Evolutionary conservation across 2,888 invertebrate species (phyloP), one percentile per base, ranked within the genome.

Genomic region (Gerris lacustris): DNA sequence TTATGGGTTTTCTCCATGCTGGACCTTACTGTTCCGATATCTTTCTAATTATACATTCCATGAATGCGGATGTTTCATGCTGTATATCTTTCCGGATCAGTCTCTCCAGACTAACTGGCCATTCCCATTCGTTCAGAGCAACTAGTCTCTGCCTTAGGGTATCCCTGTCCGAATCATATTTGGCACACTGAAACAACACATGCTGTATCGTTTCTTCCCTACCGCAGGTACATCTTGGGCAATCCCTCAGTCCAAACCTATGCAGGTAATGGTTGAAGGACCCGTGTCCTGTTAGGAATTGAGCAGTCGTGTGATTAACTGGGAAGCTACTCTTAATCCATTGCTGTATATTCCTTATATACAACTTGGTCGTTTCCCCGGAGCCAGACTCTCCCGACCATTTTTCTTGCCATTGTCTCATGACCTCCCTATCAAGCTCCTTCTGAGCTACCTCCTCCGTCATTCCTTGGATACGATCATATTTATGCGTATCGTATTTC

Each of bases 351-450:
- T 7, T 47, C 7, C 7, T 6, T 47, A 47, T 47, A 6, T 11
- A 47, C 11, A 7, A 6, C 11, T 47, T 47, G 11, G 47, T 47
- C 11, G 47, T 47, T 47, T 47, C 7, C 47, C 47, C 47, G 6
- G 6, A 7, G 6, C 6, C 11, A 7, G 47, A 47, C 11, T 47
- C 47, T 6, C 11, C 11, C 44, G 44, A 6, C 69, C 69, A 69
- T n/a, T 66, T 43, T n/a, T 64, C 17, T 45, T 69, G 69, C 69
- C 69, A 69, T 64, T 44, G 44, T 6, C 6, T 18, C 44, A 44
- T 45, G 43, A 44, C 31, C 66, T 63, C 62, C 45, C 5, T n/a
- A n/a, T n/a, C n/a, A n/a, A n/a, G n/a, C n/a, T n/a, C n/a, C n/a
- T n/a, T n/a, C n/a, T n/a, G n/a, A n/a, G n/a, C n/a, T n/a, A n/a